A percentile compares a stretch with the other conserved stretches of the same genome.
Evolutionary conservation across 2,113 vertebrate genomes (phyloP).

Genomic region (Himantopus leucocephalus): DNA sequence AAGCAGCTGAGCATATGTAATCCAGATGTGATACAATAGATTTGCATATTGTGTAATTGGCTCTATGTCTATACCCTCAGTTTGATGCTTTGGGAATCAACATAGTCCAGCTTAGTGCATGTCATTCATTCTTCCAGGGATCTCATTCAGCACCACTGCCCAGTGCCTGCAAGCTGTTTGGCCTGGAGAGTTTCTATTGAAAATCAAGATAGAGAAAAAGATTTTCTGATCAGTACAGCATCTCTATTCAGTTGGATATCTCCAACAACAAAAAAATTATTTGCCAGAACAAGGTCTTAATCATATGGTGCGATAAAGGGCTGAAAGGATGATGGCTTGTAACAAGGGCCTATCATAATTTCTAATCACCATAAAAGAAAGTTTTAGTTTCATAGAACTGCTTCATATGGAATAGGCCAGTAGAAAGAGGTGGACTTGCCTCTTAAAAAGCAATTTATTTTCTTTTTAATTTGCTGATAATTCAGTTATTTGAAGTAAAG

Average conservation of each 20-base stretch:
- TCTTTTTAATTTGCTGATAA: neutral
- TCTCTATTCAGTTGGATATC: neutral
- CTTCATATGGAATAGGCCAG: neutral
- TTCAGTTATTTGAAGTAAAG: neutral
- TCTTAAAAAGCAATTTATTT: neutral
- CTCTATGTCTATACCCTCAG: neutral
- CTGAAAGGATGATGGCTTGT: neutral
- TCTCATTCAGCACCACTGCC: constrained; percentile 2
- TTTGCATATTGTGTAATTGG: neutral
- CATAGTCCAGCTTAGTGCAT: neutral
- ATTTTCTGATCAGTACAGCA: neutral
- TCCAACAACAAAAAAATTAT: neutral
- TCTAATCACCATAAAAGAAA: neutral
- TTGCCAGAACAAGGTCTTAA: neutral
- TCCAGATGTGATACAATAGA: neutral
- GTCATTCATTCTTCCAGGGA: neutral
- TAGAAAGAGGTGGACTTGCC: neutral
- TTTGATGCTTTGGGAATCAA: neutral
- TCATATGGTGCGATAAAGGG: neutral
- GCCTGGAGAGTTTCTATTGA: neutral
- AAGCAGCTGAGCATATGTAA: neutral
- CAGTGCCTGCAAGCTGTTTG: neutral
- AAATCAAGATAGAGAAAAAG: neutral
- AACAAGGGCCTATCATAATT: neutral
- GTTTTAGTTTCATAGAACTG: neutral